These are phyloP conservation scores for Alaudala cheleensis DNA, from an alignment of 2,113 vertebrate species.

Conservation along the genomic window DNA sequence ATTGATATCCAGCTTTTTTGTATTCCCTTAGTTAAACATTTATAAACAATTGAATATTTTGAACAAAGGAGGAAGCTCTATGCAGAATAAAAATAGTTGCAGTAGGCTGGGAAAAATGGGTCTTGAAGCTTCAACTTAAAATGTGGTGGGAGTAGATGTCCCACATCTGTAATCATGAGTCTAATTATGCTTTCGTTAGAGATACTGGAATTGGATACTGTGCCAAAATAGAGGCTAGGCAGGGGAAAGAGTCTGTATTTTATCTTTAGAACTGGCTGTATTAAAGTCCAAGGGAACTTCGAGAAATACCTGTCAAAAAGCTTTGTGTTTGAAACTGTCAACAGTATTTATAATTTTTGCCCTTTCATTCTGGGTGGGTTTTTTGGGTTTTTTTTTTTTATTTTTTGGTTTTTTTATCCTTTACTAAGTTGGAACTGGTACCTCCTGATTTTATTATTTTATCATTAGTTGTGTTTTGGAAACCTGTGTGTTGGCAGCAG, in stretches of 20 bases:
- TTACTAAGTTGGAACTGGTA: background rate
- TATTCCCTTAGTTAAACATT: conserved; percentile 10
- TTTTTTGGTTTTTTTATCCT: background rate
- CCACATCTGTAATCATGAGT: background rate
- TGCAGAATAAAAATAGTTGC: background rate
- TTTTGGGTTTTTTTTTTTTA: background rate
- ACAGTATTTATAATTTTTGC: background rate
- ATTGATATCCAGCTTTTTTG: background rate
- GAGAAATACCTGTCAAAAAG: background rate
- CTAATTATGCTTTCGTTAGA: conserved; percentile 22
- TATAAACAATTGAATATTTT: background rate
- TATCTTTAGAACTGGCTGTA: background rate
- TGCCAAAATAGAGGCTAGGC: background rate
- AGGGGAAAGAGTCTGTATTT: background rate
- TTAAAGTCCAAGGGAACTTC: background rate
- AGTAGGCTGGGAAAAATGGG: background rate
- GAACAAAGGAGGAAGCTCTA: background rate
- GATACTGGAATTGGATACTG: background rate
- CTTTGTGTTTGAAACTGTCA: background rate
- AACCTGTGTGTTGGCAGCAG: background rate
- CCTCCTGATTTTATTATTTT: background rate
- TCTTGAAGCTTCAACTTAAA: conserved; percentile 7
- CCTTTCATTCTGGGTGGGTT: background rate
- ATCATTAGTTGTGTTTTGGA: background rate
- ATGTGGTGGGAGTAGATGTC: conserved; percentile 18